phyloP scores from a whole-genome alignment of 2,888 invertebrate genomes.

The Tanypteryx hageni region DNA sequence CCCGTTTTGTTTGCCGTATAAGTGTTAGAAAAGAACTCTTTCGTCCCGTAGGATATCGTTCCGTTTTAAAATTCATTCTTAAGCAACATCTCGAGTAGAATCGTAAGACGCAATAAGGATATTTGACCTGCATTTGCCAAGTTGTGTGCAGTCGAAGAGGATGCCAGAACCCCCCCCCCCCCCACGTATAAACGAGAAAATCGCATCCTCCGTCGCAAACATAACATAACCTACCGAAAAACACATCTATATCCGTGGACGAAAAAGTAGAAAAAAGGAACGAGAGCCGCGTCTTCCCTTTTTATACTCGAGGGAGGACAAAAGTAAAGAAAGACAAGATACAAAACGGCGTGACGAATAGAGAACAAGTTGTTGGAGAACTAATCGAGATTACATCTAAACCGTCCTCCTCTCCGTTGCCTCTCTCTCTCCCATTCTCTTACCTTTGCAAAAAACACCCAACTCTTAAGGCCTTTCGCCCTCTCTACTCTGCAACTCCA shows the following conservation, averaged over 20 bases:
- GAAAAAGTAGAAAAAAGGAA: background rate
- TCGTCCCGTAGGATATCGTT: background rate
- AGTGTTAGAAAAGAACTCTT: background rate
- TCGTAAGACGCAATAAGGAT: constrained; percentile 10
- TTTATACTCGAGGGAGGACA: background rate
- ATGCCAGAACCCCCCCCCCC: background rate
- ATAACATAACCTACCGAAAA: background rate
- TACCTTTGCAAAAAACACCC: no score
- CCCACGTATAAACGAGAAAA: background rate
- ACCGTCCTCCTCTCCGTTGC: no score
- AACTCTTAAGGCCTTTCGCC: no score
- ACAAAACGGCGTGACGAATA: background rate
- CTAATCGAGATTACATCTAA: no score
- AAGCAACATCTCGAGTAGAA: background rate
- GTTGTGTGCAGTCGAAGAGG: background rate
- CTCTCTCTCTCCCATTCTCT: no score
- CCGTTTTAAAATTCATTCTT: background rate
- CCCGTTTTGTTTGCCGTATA: no score
- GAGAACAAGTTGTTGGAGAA: no score
- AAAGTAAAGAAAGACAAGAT: background rate
- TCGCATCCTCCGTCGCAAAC: background rate
- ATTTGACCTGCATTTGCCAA: constrained; percentile 35
- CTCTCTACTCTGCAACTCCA: no score
- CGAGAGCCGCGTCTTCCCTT: background rate
- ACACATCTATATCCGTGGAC: background rate